Conservation (phyloP, 2,797 vertebrate species). For the Spheniscus humboldti region DNA sequence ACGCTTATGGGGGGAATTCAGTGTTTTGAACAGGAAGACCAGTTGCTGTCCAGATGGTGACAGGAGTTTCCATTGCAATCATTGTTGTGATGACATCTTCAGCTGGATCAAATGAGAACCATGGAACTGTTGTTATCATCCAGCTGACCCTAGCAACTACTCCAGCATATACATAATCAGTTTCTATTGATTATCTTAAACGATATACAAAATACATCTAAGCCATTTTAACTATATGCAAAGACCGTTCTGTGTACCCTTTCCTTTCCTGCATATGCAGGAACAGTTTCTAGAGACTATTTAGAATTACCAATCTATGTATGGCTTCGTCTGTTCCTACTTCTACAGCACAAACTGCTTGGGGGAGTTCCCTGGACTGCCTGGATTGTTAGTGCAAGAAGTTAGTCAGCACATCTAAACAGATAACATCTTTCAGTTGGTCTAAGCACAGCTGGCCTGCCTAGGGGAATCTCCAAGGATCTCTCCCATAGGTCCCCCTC, state of each 20-base stretch:
- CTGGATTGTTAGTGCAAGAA: neutral
- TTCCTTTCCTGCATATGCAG: neutral
- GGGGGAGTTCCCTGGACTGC: neutral
- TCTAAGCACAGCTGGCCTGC: neutral
- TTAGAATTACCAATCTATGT: neutral
- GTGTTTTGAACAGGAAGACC: neutral
- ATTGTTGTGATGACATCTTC: neutral
- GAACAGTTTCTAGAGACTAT: neutral
- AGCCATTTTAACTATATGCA: neutral
- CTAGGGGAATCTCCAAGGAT: neutral
- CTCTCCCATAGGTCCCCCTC: neutral
- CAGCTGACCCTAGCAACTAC: neutral
- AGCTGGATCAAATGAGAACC: neutral
- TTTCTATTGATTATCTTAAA: neutral
- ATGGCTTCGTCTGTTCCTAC: neutral
- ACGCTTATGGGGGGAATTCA: neutral
- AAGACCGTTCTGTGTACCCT: neutral
- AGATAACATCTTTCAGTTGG: neutral
- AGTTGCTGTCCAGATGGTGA: neutral
- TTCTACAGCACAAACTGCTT: neutral
- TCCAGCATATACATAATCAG: neutral
- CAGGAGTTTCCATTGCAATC: neutral
- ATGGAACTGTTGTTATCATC: neutral
- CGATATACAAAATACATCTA: neutral
- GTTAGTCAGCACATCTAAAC: neutral